Base-by-base conservation (phyloP, 1,140 invertebrate species). In the Drosophila bocki region DNA sequence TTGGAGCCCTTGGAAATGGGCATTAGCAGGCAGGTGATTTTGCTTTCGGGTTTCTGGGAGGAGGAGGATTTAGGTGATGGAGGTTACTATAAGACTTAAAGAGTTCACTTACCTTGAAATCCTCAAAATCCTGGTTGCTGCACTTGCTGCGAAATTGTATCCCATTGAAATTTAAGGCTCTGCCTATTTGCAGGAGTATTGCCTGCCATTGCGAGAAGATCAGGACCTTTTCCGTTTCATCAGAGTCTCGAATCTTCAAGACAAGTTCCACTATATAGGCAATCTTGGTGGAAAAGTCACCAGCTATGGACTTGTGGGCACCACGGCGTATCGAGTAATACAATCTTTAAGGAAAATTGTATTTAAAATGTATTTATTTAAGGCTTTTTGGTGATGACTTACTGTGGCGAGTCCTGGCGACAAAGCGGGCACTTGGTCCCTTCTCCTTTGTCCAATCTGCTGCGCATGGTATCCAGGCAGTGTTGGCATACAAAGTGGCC, bases 131-230 rank as follows among this genome's bases (percentile, higher is more conserved):
- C 39, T 93, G 82, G 63, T 95, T 93, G 57, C 93, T 94, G 79
- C 94, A 94, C 35, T 87, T 83, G 32, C 59, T 61, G 29, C 86
- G 78, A 62, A 58, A 94, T 7, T 85, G 81, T 26, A 97, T 94
- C 45, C 93, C 84, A 91, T 97, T 97, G 62, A 94, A 92, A 4
- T 82, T 75, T 3, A 97, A 91, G 13, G 96, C 96, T 44, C 92
- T 91, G 4, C 92, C 93, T 15, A 97, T 92, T 29, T 96, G 93
- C 67, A 95, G 93, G 33, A 97, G 91, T 3, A 97, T 95, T 60
- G 94, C 93, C 7, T 91, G 78, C 96, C 96, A 97, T 26, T 94
- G 94, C 1, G 96, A 97, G 91, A 97, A 97, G 9, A 97, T 94
- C 1, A 97, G 80, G 12, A 95, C 93, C 93, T 97, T 97, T 3